Base-by-base conservation (phyloP, 2,888 invertebrate genomes). In the Spodoptera littoralis region DNA sequence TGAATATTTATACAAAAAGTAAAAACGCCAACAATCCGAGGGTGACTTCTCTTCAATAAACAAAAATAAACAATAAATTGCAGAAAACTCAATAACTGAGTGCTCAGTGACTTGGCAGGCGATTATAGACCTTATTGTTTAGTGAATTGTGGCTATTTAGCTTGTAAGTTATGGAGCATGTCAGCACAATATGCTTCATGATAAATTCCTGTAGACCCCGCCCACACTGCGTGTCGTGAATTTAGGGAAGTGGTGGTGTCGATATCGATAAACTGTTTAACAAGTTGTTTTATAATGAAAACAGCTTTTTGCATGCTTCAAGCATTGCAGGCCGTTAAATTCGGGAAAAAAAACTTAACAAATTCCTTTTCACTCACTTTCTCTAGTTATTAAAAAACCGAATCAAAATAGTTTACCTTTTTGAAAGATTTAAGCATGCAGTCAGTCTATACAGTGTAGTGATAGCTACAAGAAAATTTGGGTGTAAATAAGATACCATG, bases 171-270 rank as follows among this genome's bases (percentile, higher is more conserved):
- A 67, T 72, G 77, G 82, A 80, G 74, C 43, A 85, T 74, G 92
- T 91, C 92, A 88, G 68, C 76, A 81, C 90, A 92, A 90, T 92
- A 90, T 88, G 91, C 80, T 84, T 79, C 83, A 84, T 89, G 87
- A 92, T 92, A 92, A 91, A 93, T 93, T 88, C 81, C 77, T 65
- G 60, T 77, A 82, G 77, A 89, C 82, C 88, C 90, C 93, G 91
- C 83, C 80, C 79, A 78, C 69, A 60, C 62, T 67, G 70, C 83
- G 82, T 43, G 50, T 49, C 49, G 73, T 84, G 81, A 66, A 27
- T 42, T 3, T 83, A 88, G 87, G 44, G 87, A 58, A 80, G 87
- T 64, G 72, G 65, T 30, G 18, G 36, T 65, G 49, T 66, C 61
- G 61, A 72, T 70, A 60, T 65, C 66, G 72, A 67, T 62, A 27